These are phyloP conservation scores for Epizoanthus fatuus DNA, from an alignment of 92 coral and sea anemone genomes.

Conservation along the genomic window DNA sequence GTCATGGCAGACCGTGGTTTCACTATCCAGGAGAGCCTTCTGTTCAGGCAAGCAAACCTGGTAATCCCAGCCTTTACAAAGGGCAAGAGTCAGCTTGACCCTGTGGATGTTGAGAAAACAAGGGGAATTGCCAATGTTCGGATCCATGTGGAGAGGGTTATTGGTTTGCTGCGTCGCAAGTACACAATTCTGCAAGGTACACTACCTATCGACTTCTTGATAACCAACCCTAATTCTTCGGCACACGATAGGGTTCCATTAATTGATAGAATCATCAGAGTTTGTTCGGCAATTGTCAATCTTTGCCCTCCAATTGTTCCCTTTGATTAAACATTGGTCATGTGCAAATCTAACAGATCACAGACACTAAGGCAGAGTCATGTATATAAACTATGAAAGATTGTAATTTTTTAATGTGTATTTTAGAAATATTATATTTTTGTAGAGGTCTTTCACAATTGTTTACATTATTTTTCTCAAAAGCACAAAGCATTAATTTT, in stretches of 20 bases:
- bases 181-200: slow-evolving; percentile 26
- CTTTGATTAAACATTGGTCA: slow-evolving; percentile 26
- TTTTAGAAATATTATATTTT: no score
- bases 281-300: slow-evolving; percentile 46
- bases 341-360: no score
- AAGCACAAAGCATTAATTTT: no score
- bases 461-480: no score
- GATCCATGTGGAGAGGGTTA: slow-evolving; percentile 27
- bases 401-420: no score
- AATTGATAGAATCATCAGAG: slow-evolving; percentile 38
- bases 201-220: slow-evolving; percentile 39
- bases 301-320: slow-evolving; percentile 42
- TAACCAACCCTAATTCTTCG: slow-evolving; percentile 3
- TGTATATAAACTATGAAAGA: no score
- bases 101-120: slow-evolving; percentile 36
- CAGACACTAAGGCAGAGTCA: no score
- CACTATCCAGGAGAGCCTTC: slow-evolving; percentile 30
- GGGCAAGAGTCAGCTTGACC: slow-evolving; percentile 31
- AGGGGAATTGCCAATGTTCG: slow-evolving; percentile 37
- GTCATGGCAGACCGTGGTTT: slow-evolving; percentile 43
- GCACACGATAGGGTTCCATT: slow-evolving; percentile 21
- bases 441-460: no score
- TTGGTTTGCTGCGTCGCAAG: slow-evolving; percentile 41
- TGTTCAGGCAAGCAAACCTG: slow-evolving; percentile 42
- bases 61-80: slow-evolving; percentile 42